These are phyloP conservation scores for Heteromormyrus szaboi DNA, from an alignment of 2,797 vertebrate species.

Conservation along the genomic window DNA sequence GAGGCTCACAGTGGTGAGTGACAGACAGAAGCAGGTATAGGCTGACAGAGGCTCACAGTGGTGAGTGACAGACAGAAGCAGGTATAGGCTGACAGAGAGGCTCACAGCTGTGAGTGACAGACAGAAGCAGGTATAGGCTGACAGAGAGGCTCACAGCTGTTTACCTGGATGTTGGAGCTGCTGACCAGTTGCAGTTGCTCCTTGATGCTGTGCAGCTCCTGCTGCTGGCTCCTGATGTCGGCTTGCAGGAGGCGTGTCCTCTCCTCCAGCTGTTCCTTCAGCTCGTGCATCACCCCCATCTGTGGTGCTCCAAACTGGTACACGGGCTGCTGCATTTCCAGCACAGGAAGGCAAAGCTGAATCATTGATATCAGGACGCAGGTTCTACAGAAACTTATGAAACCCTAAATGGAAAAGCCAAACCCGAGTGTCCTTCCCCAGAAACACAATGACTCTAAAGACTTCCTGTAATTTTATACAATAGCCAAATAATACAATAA, in stretches of 20 bases:
- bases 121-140: background rate
- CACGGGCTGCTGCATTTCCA: slow-evolving; percentile 32
- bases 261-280: slow-evolving; percentile 80
- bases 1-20: no score
- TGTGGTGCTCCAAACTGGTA: slow-evolving; percentile 71
- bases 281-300: slow-evolving; percentile 76
- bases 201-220: slow-evolving; percentile 74
- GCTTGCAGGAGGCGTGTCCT: slow-evolving; percentile 72
- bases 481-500: background rate
- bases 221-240: slow-evolving; percentile 77
- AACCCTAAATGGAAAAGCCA: background rate
- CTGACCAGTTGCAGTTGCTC: slow-evolving; percentile 76
- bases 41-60: no score
- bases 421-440: background rate
- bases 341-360: background rate
- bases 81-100: no score
- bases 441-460: background rate
- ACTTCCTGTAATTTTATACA: background rate
- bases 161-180: slow-evolving; percentile 71
- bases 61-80: no score
- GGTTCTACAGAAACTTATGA: background rate
- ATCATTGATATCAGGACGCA: background rate
- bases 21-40: no score
- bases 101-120: background rate
- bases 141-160: background rate